Conservation (phyloP, 37 sponge, comb jelly and placozoan species). For the Geodia barretti region DNA sequence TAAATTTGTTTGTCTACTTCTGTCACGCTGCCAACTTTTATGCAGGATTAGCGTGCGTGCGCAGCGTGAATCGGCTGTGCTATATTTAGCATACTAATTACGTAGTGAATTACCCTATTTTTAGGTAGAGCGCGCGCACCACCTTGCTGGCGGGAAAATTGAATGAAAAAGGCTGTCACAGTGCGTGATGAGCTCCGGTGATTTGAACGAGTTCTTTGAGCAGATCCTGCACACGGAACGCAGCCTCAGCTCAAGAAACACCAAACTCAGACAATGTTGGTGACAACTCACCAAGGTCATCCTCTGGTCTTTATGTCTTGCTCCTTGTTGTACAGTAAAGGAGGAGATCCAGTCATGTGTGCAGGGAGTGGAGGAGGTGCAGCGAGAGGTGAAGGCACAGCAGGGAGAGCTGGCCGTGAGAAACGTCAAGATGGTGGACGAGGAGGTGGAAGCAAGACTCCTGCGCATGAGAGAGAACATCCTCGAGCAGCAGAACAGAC, state of each 20-base stretch:
- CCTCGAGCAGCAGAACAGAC: conserved; percentile 26
- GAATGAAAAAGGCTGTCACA: no score
- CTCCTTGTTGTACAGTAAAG: conserved; percentile 17
- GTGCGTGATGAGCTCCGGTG: no score
- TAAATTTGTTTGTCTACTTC: no score
- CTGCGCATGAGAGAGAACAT: conserved; percentile 13
- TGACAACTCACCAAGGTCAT: neutral
- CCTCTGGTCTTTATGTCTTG: neutral
- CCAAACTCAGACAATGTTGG: conserved; percentile 52
- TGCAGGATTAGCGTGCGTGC: no score
- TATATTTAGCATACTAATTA: neutral
- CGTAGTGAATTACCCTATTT: neutral
- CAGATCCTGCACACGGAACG: conserved; percentile 73
- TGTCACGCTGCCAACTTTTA: no score
- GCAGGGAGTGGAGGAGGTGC: neutral
- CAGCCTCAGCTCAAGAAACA: conserved; percentile 45
- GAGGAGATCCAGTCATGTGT: conserved; percentile 28
- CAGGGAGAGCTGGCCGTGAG: conserved; percentile 64
- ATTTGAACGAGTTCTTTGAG: conserved; percentile 75
- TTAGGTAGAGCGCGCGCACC: neutral
- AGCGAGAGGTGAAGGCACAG: neutral
- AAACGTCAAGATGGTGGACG: conserved; percentile 54
- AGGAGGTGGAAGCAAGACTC: conserved; percentile 35
- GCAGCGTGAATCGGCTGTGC: no score
- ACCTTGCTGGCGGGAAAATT: neutral